A percentile compares a stretch with the other conserved stretches of the same genome.
Evolutionary conservation across 2,797 vertebrate species (phyloP).

Genomic region (Gallinago nigripennis): DNA sequence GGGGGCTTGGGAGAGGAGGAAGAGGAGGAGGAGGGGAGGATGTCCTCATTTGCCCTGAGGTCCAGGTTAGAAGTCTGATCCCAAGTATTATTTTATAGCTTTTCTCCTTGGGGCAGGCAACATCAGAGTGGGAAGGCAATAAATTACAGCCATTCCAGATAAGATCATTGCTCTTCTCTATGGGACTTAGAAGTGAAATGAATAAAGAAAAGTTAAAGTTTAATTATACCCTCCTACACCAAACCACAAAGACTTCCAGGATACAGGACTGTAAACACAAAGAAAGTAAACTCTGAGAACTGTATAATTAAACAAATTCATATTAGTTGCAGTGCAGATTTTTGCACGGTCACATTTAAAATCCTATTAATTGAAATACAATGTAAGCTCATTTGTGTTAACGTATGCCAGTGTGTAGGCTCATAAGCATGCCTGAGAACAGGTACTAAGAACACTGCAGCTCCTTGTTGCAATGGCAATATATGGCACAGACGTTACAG

Average conservation of each 20-base stretch:
- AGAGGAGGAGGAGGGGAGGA: neutral
- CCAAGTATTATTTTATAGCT: neutral
- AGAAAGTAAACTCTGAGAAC: neutral
- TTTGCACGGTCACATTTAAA: constrained; percentile 5
- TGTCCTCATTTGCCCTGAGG: neutral
- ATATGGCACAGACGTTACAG: neutral
- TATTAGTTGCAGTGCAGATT: neutral
- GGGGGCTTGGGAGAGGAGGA: neutral
- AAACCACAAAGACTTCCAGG: neutral
- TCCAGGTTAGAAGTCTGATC: neutral
- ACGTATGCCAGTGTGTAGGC: neutral
- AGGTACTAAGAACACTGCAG: neutral
- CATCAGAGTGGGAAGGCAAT: neutral
- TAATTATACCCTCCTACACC: neutral
- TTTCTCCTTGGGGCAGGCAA: neutral
- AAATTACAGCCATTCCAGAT: neutral
- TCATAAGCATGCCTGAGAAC: neutral
- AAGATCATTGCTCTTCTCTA: neutral
- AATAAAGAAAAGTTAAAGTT: constrained; percentile 11
- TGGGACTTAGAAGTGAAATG: neutral
- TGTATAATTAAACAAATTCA: neutral
- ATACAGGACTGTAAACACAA: neutral
- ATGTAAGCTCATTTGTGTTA: constrained; percentile 29
- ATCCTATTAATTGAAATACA: constrained; percentile 3
- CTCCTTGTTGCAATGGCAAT: neutral